Base-by-base conservation (phyloP, 37 sponge, comb jelly and placozoan species). In the Axinella damicornis region DNA sequence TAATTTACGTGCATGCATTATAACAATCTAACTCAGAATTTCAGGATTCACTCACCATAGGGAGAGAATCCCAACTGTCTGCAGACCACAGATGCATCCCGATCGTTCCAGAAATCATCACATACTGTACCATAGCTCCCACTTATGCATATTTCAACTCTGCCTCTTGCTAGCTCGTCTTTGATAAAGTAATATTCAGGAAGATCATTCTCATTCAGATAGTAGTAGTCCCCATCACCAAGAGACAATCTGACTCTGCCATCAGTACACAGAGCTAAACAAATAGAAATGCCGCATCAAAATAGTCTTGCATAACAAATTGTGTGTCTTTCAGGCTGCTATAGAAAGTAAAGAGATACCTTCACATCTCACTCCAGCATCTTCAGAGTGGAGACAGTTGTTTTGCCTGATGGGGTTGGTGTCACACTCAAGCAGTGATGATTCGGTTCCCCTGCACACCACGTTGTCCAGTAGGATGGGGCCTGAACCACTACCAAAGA, bases 1-100 rank as follows among this genome's bases (percentile, higher is more conserved):
- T 46, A 46, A 46, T n/a, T n/a, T n/a, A n/a, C n/a, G n/a, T n/a
- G n/a, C n/a, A n/a, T n/a, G n/a, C n/a, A n/a, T n/a, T n/a, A n/a
- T n/a, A n/a, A n/a, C n/a, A n/a, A n/a, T n/a, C n/a, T n/a, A n/a
- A n/a, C n/a, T n/a, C n/a, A n/a, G n/a, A n/a, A n/a, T n/a, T n/a
- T n/a, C n/a, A n/a, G n/a, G n/a, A n/a, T n/a, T n/a, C n/a, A 74
- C 55, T 53, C 46, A 82, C 82, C 82, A 60, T 46, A 64, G 11
- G 53, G 33, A 2, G 82, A 58, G 38, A 82, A 82, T 21, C 72
- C 82, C 52, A 82, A 38, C 62, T 82, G 82, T 24, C 40, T n/a
- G 58, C 82, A 82, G 1, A 40, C 62, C 2, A 82, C 82, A 61
- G 73, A 59, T 0, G 82, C 71, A 72, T 82, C 73, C 13, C 20